Percentiles rank a stretch among this genome's conserved stretches.
Evolutionary conservation across 2,113 vertebrate species (phyloP).

Genomic region (Pantherophis guttatus): DNA sequence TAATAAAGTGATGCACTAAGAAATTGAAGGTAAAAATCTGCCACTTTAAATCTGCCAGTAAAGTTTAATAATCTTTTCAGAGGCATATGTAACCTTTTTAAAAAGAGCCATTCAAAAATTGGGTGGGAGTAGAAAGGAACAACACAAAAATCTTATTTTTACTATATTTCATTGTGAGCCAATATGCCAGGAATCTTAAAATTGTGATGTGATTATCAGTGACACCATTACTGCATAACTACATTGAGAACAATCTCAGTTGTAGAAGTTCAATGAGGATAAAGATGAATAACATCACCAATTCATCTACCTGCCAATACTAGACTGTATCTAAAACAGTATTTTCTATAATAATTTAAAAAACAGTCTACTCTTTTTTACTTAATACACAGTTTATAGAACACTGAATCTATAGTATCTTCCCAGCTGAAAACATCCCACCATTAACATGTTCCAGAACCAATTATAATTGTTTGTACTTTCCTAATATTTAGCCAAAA

Average conservation of each 20-base stretch:
- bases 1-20: background rate
- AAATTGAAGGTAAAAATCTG: background rate
- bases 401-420: too few relatives aligned
- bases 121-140: background rate
- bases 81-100: background rate
- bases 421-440: too few relatives aligned
- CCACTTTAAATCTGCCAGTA: background rate
- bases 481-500: too few relatives aligned
- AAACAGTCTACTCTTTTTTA: background rate
- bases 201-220: background rate
- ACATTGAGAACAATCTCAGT: background rate
- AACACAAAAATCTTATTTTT: background rate
- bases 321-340: background rate
- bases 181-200: background rate
- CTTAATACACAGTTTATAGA: too few relatives aligned
- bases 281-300: constrained; percentile 11
- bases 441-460: too few relatives aligned
- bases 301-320: constrained; percentile 17
- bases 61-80: constrained; percentile 21
- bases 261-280: background rate
- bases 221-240: background rate
- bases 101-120: constrained; percentile 7
- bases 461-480: too few relatives aligned
- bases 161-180: background rate
- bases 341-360: background rate